phyloP scores from a whole-genome alignment of 2,797 vertebrate species.

The Mus minutoides region DNA sequence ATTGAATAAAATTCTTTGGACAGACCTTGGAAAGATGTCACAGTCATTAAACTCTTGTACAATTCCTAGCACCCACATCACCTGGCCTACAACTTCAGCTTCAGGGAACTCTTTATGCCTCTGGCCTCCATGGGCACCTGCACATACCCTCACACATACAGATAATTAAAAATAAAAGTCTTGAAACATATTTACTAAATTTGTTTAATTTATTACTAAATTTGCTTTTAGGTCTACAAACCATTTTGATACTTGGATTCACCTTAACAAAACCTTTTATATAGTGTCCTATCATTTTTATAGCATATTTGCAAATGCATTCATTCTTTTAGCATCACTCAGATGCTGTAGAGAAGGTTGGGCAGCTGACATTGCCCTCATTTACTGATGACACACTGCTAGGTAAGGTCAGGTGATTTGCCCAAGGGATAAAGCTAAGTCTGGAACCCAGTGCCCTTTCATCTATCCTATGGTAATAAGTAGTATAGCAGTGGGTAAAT shows the following conservation, averaged over 20 bases:
- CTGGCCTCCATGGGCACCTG: background rate
- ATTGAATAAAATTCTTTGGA: background rate
- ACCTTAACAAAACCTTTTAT: conserved; percentile 42
- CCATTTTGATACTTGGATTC: conserved; percentile 19
- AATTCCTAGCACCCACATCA: background rate
- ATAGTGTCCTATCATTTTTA: conserved; percentile 27
- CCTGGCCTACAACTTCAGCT: background rate
- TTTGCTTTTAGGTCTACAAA: conserved; percentile 54
- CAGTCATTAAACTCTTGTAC: background rate
- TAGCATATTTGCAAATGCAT: background rate
- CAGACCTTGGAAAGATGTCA: background rate
- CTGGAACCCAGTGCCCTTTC: conserved; percentile 69
- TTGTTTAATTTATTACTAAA: conserved; percentile 44
- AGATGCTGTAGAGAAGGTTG: background rate
- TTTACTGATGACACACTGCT: conserved; percentile 68
- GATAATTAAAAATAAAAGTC: background rate
- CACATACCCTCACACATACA: background rate
- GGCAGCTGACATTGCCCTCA: conserved; percentile 45
- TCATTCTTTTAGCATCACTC: conserved; percentile 56
- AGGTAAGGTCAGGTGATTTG: conserved; percentile 57
- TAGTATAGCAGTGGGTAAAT: conserved; percentile 62
- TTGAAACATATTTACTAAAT: background rate
- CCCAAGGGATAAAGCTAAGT: conserved; percentile 71
- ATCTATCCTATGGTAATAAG: conserved; percentile 69
- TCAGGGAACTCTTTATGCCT: background rate